Base-by-base conservation (phyloP, 2,797 vertebrate species). In the Neomorphus geoffroyi region DNA sequence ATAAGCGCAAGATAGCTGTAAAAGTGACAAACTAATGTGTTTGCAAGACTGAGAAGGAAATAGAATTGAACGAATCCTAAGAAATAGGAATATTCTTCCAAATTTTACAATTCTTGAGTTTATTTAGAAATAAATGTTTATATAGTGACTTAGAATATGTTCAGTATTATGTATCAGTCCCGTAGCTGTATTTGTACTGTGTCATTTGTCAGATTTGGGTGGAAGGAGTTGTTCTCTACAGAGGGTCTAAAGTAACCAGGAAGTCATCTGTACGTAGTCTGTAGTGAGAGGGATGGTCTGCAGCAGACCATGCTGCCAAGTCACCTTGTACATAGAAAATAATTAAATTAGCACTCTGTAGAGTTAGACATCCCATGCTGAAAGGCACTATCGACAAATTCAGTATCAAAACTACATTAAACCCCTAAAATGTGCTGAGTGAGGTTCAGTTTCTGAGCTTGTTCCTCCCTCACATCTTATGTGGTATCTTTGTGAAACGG, bases 1-100 rank as follows among this genome's bases (percentile, higher is more conserved):
- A 87, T 89, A 94, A 95, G 82, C 80, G 94, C 18, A 19, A 93
- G 64, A 35, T 26, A 85, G 57, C 64, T 80, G 57, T 80, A 54
- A 86, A 92, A 85, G 18, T 62, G 28, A 23, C 56, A 53, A 58
- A 14, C 43, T 60, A 28, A 72, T 61, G 11, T 58, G 48, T 91
- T 71, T 61, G 28, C 45, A 60, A 89, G 39, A 78, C 10, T 27
- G 19, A 89, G 41, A 71, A 85, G 17, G 19, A 85, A 92, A 86
- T 11, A 50, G 24, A 84, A 84, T 48, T 51, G 24, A 86, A 66
- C 4, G 3, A 70, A 72, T 67, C 27, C 54, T 61, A 93, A 74
- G 26, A 74, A 86, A 79, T 10, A 78, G 13, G 27, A 46, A 5
- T 53, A 17, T 39, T 60, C 66, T 13, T 65, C 33, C 78, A 67